Evolutionary conservation across 2,888 invertebrate genomes (phyloP).

Genomic region (Lochmaea capreae): DNA sequence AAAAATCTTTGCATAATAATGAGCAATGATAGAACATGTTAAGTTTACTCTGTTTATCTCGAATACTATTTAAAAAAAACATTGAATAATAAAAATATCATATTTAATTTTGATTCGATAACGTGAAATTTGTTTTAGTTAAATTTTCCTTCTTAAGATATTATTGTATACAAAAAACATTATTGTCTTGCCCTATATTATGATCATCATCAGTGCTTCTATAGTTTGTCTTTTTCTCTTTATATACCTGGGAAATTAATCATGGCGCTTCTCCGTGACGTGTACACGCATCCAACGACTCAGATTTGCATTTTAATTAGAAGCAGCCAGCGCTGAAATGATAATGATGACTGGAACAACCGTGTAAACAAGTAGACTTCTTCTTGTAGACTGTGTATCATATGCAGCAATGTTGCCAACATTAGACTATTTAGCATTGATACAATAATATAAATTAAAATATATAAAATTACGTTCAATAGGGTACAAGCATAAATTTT

Average conservation of each 20-base stretch:
- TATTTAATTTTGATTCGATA: no score
- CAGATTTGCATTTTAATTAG: slow-evolving; percentile 69
- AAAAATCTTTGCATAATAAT: no score
- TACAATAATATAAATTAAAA: background rate
- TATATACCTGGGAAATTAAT: slow-evolving; percentile 67
- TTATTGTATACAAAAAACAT: no score
- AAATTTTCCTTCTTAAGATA: no score
- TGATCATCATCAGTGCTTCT: background rate
- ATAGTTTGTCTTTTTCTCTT: slow-evolving; percentile 13
- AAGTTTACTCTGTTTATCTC: no score
- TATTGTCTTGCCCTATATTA: slow-evolving; percentile 7
- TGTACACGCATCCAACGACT: slow-evolving; percentile 67
- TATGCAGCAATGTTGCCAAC: slow-evolving; percentile 12
- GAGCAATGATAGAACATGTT: no score
- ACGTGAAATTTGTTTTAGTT: no score
- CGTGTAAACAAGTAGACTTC: slow-evolving; percentile 67
- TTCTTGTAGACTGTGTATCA: slow-evolving; percentile 45
- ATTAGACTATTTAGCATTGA: background rate
- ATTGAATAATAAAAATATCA: no score
- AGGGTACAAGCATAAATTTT: no score
- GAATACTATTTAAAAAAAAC: background rate
- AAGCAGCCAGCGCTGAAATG: slow-evolving; percentile 73
- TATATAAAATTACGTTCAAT: no score
- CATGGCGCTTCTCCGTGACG: slow-evolving; percentile 66
- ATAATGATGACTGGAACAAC: slow-evolving; percentile 69